These are phyloP conservation scores for Brachyptera risi DNA, from an alignment of 2,888 invertebrate genomes.

Conservation along the genomic window DNA sequence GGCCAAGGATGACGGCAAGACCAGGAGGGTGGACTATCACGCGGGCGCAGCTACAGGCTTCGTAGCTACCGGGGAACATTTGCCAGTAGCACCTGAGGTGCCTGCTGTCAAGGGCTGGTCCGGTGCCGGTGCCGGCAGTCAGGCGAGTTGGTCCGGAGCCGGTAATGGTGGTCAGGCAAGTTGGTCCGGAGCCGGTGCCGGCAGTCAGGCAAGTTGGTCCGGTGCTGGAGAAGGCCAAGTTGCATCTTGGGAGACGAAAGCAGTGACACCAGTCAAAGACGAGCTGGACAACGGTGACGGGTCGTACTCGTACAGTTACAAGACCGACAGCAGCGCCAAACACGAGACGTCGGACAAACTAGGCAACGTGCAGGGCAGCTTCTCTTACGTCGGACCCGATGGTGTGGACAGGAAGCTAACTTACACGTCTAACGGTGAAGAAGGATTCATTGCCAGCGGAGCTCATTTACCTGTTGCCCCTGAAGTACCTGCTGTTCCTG, in stretches of 20 bases:
- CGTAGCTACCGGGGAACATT: constrained; percentile 35
- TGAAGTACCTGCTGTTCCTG: neutral
- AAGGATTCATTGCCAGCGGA: constrained; percentile 28
- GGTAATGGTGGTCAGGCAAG: neutral
- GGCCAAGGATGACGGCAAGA: constrained; percentile 34
- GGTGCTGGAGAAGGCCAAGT: neutral
- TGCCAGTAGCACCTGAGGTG: constrained; percentile 28
- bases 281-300: constrained; percentile 18
- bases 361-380: constrained; percentile 39
- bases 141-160: neutral
- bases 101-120: neutral
- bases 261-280: neutral
- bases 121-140: neutral
- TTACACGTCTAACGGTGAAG: constrained; percentile 34
- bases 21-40: constrained; percentile 33
- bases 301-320: constrained; percentile 27
- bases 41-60: constrained; percentile 37
- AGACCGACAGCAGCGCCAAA: constrained; percentile 28
- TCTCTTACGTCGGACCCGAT: constrained; percentile 35
- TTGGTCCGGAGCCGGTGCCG: neutral
- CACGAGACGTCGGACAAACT: constrained; percentile 37
- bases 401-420: constrained; percentile 32
- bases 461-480: constrained; percentile 14
- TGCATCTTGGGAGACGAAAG: neutral
- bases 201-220: neutral